A percentile compares a stretch with the other conserved stretches of the same genome.
Evolutionary conservation across 2,797 vertebrate species (phyloP).

Genomic region (Gymnodraco acuticeps): DNA sequence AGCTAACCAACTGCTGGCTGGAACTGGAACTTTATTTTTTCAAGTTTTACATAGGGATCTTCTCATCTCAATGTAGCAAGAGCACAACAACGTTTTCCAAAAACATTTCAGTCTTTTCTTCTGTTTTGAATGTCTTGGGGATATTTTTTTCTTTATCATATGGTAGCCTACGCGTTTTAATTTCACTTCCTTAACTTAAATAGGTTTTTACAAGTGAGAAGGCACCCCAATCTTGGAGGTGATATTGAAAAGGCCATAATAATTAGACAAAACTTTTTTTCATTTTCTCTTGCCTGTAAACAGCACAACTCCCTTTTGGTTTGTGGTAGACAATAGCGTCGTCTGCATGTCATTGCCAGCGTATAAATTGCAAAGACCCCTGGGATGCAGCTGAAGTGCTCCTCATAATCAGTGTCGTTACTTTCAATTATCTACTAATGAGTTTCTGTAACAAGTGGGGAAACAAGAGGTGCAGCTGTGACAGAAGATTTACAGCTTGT

Average conservation of each 20-base stretch:
- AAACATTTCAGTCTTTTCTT: not conserved
- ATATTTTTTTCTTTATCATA: not conserved
- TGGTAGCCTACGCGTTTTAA: not conserved
- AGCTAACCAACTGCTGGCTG: not conserved
- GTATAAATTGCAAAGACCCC: constrained; percentile 69
- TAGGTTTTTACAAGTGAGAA: constrained; percentile 1
- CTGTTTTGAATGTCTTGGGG: not conserved
- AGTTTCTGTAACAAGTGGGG: constrained; percentile 85
- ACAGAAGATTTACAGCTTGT: constrained; percentile 67
- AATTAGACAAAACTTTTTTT: constrained; percentile 40
- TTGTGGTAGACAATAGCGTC: constrained; percentile 42
- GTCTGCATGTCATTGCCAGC: constrained; percentile 52
- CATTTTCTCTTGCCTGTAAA: constrained; percentile 33
- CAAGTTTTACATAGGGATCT: not conserved
- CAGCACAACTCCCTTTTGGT: constrained; percentile 44
- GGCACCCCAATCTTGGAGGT: constrained; percentile 3
- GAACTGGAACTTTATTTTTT: not conserved
- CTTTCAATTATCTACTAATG: constrained; percentile 88
- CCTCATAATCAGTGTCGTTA: constrained; percentile 77
- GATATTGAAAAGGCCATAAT: constrained; percentile 38
- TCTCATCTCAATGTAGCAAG: not conserved
- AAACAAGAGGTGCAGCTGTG: constrained; percentile 78
- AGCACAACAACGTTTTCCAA: not conserved
- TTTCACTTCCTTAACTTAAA: not conserved
- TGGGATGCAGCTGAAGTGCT: constrained; percentile 58